A percentile compares a stretch with the other conserved stretches of the same genome.
Conservation (phyloP, 2,888 invertebrate genomes). For the Leucoma salicis region DNA sequence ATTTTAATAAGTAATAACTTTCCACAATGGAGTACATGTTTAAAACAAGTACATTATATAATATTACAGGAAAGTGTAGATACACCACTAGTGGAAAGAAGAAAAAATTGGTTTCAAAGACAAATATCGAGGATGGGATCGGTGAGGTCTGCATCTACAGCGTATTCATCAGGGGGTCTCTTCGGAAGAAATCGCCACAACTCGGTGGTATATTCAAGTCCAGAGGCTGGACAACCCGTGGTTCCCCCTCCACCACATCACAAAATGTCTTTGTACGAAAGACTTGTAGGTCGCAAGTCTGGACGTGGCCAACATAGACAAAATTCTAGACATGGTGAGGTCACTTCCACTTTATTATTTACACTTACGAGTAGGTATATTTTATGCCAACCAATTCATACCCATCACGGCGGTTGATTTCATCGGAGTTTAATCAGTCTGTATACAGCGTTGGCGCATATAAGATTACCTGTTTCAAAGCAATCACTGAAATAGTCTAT, state of each 20-base stretch:
- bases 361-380: too few species aligned
- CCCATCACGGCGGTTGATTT: too few species aligned
- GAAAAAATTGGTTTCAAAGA: constrained; percentile 94
- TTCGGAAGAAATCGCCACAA: constrained; percentile 90
- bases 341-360: too few species aligned
- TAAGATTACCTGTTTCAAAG: too few species aligned
- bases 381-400: too few species aligned
- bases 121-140: constrained; percentile 94
- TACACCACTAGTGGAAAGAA: constrained; percentile 91
- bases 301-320: constrained; percentile 85
- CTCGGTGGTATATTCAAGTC: constrained; percentile 87
- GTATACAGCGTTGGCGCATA: too few species aligned
- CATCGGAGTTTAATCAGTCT: too few species aligned
- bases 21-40: too few species aligned
- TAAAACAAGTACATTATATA: neutral
- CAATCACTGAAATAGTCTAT: too few species aligned
- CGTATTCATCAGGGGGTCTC: constrained; percentile 89
- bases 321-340: constrained; percentile 84
- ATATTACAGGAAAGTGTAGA: constrained; percentile 91
- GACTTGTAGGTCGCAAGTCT: constrained; percentile 91
- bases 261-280: constrained; percentile 92
- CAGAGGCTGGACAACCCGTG: constrained; percentile 80
- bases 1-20: too few species aligned
- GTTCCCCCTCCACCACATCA: constrained; percentile 68
- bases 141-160: constrained; percentile 91